Evolutionary conservation across 2,888 invertebrate genomes (phyloP), one percentile per base, ranked within the genome.

Genomic region (Drosophila quinaria): DNA sequence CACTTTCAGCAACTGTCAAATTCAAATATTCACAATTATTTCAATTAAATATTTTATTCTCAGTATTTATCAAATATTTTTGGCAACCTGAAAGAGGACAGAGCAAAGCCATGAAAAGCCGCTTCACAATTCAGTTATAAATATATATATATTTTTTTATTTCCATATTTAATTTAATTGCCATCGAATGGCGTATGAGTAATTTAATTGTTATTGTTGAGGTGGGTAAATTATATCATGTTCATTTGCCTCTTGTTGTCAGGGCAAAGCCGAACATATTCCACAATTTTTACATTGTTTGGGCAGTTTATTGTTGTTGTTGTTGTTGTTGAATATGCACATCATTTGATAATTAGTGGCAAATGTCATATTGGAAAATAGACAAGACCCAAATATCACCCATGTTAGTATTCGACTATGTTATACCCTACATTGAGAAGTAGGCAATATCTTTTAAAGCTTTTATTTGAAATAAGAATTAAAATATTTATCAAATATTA

Each of bases 131-230:
- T 42, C 55, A 22, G 8, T 22, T 25, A 60, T 49, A 46, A 68
- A 68, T 42, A 65, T 67, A 64, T 54, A 52, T 3, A n/a, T n/a
- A n/a, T 13, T 13, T 19, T 13, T 64, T 71, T 80, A 71, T 80
- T 72, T 56, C 22, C 2, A 6, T 2, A 59, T 76, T 78, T 70
- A 73, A 78, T 80, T 86, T 72, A 70, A 80, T 86, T 80, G 60
- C 77, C 71, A 65, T 76, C 64, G 74, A 78, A 79, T 70, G 66
- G 49, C 67, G 70, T 70, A 56, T 33, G 42, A 33, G 74, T 71
- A 82, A 83, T 88, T 88, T 70, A 74, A 88, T 85, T 80, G 73
- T 70, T 67, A 76, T 61, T 65, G 60, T 33, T 51, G 49, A 41
- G 59, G 19, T 44, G 31, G 39, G 35, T 59, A 66, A 61, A 44